Base-by-base conservation (phyloP, 2,888 invertebrate species). In the Eueremaeus valkanovi region DNA sequence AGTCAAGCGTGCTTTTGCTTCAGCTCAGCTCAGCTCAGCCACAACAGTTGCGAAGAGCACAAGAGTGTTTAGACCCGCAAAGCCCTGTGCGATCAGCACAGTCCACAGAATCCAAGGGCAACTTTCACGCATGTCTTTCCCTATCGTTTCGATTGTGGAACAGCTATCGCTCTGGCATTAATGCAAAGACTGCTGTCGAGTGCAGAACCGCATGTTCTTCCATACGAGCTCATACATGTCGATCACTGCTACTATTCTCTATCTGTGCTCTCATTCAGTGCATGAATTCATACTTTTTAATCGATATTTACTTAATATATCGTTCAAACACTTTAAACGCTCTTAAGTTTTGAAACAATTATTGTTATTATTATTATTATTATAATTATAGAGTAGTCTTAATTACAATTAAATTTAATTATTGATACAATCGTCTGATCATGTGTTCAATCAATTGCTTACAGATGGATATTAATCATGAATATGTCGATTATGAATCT, bases 101-200 rank as follows among this genome's bases (percentile, higher is more conserved):
- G 31, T 63, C 63, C 24, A 24, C 55, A 58, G 24, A 63, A 63
- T 63, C 63, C 63, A 63, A 63, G 63, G 63, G 63, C 63, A 63
- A 63, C 63, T 63, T 31, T 63, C 63, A 31, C 63, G 63, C 63
- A 63, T 63, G 63, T 31, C 63, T 63, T 33, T 63, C 33, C 31
- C 33, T 31, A 63, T 63, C 63, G 63, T 2, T 31, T 31, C 31
- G 33, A 63, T 63, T 63, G 63, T 63, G 31, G 63, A 63, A 63
- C 63, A 63, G 33, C 63, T 63, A 63, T 21, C 5, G 55, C 55
- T 21, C 33, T 16, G 31, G 33, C 63, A 63, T 63, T 63, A 18
- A 63, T 33, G 33, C 18, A 63, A 5, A 29, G 63, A 63, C 33
- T 63, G 27, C 18, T 63, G 18, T n/a, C 31, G 63, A 63, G 63